phyloP scores from a whole-genome alignment of 2,888 invertebrate species.

The Aradus depressus region DNA sequence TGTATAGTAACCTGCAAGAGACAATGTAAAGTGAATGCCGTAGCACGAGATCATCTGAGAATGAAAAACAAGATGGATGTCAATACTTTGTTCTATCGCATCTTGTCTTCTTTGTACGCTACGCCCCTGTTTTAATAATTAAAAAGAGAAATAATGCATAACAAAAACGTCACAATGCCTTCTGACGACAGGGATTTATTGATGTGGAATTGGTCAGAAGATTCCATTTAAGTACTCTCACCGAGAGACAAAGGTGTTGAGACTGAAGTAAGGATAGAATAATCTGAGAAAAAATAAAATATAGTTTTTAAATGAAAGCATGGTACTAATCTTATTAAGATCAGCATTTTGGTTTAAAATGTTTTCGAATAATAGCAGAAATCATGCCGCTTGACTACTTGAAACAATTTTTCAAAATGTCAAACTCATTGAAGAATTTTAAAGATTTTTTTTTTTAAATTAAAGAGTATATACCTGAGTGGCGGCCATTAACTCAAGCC shows the following conservation, averaged over 20 bases:
- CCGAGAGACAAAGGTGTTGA: too few species aligned
- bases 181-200: too few species aligned
- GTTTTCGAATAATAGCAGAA: background rate
- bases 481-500: constrained; percentile 85
- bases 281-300: too few species aligned
- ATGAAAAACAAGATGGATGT: constrained; percentile 3
- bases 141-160: too few species aligned
- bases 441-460: constrained; percentile 1
- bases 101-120: too few species aligned
- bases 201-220: too few species aligned
- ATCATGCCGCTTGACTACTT: background rate
- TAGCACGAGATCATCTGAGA: background rate
- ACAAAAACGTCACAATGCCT: too few species aligned
- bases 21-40: background rate
- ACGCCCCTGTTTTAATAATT: too few species aligned
- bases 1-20: constrained; percentile 24
- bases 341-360: background rate
- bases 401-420: background rate
- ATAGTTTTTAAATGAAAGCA: background rate
- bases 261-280: too few species aligned
- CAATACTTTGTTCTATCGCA: background rate
- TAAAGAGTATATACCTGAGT: constrained; percentile 53
- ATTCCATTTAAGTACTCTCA: too few species aligned
- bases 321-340: background rate
- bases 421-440: too few species aligned